Conservation (phyloP, 2,888 invertebrate genomes). For the Hydraecia micacea region DNA sequence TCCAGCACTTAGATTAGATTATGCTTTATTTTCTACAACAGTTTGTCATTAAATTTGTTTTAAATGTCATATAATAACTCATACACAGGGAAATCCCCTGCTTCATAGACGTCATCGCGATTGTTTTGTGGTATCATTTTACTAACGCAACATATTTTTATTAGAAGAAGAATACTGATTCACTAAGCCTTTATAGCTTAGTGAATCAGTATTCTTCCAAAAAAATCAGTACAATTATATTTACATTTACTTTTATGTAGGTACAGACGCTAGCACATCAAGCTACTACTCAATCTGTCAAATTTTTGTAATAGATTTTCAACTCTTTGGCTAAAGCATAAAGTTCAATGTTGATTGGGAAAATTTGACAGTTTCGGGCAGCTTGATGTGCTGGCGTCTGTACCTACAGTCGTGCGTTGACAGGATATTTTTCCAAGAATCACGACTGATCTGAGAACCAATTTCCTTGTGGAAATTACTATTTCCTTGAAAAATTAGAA, state of each 20-base stretch:
- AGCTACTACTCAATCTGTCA: no score
- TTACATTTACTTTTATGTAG: neutral
- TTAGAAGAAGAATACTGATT: no score
- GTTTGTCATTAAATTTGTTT: constrained; percentile 7
- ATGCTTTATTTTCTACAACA: neutral
- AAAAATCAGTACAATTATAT: neutral
- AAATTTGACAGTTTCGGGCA: no score
- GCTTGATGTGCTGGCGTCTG: no score
- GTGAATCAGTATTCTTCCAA: neutral
- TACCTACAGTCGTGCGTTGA: neutral
- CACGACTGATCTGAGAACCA: constrained; percentile 37
- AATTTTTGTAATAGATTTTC: no score
- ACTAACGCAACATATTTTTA: neutral
- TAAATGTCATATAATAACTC: neutral
- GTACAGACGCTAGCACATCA: no score
- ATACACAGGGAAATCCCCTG: neutral
- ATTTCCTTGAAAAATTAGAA: constrained; percentile 25
- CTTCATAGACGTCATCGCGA: neutral
- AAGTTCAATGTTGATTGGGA: no score
- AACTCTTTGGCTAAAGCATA: no score
- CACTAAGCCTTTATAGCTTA: neutral
- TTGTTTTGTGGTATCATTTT: neutral
- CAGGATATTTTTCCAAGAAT: constrained; percentile 19
- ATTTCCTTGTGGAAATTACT: constrained; percentile 42
- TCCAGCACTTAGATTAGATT: no score